Base-by-base conservation (phyloP, 1,140 invertebrate species). In the Amyelois transitella region DNA sequence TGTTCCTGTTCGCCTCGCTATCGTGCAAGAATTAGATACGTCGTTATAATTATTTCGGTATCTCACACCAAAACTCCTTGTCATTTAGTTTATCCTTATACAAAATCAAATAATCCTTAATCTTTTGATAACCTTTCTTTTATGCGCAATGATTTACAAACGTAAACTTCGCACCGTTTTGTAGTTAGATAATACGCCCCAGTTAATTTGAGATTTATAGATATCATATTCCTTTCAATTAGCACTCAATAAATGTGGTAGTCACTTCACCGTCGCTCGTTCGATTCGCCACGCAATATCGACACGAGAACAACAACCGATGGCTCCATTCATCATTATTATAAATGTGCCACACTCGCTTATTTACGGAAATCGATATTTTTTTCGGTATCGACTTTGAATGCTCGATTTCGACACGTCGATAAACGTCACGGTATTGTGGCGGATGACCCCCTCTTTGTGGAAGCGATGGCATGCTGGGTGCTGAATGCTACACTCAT, bases 321-420 rank as follows among this genome's bases (percentile, higher is more conserved):
- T 75, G 73, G 58, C 69, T 70, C 84, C 82, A 88, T 88, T 86
- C 85, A 88, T 88, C 85, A 88, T 83, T 88, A 88, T 88, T 85
- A 88, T 88, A 88, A 88, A 88, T 88, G 85, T 84, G 77, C 77
- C 75, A 79, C 85, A 83, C 81, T 87, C 82, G 72, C 81, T 88
- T 88, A 88, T 88, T 88, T 88, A 88, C 85, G 85, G 85, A 88
- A 88, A 88, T 88, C 85, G 85, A 88, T 88, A 88, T 88, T 86
- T 88, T 87, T 88, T 87, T 85, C 79, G 75, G 76, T 79, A 75
- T 80, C 75, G 72, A 66, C 63, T 65, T 75, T 84, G 79, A 86
- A 87, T 84, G 63, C 69, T 71, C 70, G 73, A 66, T 79, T 81
- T 75, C 70, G 75, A 77, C 81, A 78, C 79, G 70, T 81, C 75